phyloP scores from a whole-genome alignment of 2,888 invertebrate genomes.

The Adelphocoris suturalis region DNA sequence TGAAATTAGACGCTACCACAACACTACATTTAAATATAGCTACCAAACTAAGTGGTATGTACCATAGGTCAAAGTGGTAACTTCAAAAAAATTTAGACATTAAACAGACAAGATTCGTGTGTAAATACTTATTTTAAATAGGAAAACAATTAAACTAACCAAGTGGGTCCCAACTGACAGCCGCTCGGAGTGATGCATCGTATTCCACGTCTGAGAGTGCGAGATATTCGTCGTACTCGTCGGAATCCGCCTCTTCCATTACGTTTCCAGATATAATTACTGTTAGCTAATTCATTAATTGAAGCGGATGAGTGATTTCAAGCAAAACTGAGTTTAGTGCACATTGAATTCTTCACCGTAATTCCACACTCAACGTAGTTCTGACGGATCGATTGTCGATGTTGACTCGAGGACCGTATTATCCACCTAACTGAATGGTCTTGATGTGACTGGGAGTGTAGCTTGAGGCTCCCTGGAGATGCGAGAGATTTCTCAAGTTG shows the following conservation, averaged over 20 bases:
- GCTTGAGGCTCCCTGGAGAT: background rate
- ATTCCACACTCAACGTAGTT: too few relatives aligned
- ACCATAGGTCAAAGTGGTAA: too few relatives aligned
- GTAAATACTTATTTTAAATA: background rate
- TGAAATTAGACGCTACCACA: too few relatives aligned
- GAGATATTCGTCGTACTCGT: slow-evolving; percentile 88
- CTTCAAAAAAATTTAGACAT: too few relatives aligned
- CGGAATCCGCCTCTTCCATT: slow-evolving; percentile 35
- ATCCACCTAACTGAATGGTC: too few relatives aligned
- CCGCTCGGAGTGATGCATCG: slow-evolving; percentile 4
- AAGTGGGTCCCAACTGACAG: slow-evolving; percentile 59
- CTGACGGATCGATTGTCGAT: too few relatives aligned
- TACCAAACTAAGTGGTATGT: too few relatives aligned
- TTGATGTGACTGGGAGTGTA: background rate
- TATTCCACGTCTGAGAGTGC: slow-evolving; percentile 83
- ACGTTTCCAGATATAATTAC: background rate
- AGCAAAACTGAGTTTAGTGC: background rate
- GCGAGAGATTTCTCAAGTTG: slow-evolving; percentile 55
- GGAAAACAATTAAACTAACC: slow-evolving; percentile 15
- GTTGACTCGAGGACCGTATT: too few relatives aligned
- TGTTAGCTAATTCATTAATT: background rate
- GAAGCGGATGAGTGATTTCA: background rate
- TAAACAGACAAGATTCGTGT: too few relatives aligned
- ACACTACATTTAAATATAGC: too few relatives aligned
- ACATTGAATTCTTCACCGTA: too few relatives aligned